Evolutionary conservation across 2,797 vertebrate genomes (phyloP), one percentile per base, ranked within the genome.

Genomic region (Huso huso): DNA sequence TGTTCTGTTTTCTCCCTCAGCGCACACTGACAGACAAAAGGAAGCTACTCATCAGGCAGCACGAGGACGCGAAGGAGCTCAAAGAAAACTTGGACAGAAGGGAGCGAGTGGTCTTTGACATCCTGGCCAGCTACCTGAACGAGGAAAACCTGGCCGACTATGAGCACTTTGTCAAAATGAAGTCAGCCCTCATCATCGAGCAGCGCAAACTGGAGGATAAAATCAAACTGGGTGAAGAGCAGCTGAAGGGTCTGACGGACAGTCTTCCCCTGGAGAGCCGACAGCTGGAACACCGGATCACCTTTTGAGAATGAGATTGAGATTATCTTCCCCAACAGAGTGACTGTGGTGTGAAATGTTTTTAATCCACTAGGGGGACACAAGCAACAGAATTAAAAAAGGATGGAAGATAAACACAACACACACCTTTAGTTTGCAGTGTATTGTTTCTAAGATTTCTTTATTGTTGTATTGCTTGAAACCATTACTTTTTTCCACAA

Each of bases 101-200:
- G 1, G 92, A 96, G 68, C 86, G 87, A 10, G 76, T 91, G 2
- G 95, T 98, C 10, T 89, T 82, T 1, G 80, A 87, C 69, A 91
- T 93, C 76, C 84, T 98, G 88, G 92, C 89, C 0, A 81, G 81
- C 75, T 88, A 93, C 77, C 83, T 98, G 73, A 89, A 89, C 0
- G 77, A 88, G 0, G 94, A 92, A 76, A 85, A 79, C 78, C 87
- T 97, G 55, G 91, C 92, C 0, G 95, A 98, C 84, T 98, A 96
- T 65, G 87, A 89, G 69, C 91, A 96, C 88, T 98, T 96, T 51
- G 92, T 98, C n/a, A 96, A 93, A 82, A 97, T 98, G 95, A 98
- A 97, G 84, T 93, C 95, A 0, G 95, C 94, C 0, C 94, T 98
- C 72, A 92, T 96, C 79, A 94, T 95, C 6, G 95, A 98, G 83